phyloP scores from a whole-genome alignment of 2,888 invertebrate species.

The Pseudococcus viburni region DNA sequence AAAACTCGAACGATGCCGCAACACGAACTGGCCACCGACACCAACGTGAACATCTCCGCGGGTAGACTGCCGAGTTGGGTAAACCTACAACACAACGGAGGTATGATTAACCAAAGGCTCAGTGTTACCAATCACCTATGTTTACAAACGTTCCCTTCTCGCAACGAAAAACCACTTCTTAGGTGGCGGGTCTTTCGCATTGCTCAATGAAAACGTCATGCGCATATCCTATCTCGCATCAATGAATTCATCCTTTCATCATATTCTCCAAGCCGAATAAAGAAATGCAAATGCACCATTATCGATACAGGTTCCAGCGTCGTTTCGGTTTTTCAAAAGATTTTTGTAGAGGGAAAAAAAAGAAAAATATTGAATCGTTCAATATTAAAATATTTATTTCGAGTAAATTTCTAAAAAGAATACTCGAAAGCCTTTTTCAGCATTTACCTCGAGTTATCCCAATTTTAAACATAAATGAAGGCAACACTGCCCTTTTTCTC shows the following conservation, averaged over 20 bases:
- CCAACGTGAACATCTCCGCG: constrained; percentile 30
- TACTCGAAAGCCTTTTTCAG: neutral
- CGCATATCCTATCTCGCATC: neutral
- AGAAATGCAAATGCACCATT: neutral
- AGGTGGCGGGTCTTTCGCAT: neutral
- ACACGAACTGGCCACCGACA: neutral
- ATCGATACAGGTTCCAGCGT: neutral
- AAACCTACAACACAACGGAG: constrained; percentile 32
- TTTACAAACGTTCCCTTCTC: constrained; percentile 21
- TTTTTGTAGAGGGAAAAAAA: neutral
- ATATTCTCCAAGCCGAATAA: neutral
- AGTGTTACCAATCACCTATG: constrained; percentile 35
- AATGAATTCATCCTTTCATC: neutral
- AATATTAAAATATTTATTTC: neutral
- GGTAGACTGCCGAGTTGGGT: constrained; percentile 1
- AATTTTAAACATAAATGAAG: neutral
- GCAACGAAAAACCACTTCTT: neutral
- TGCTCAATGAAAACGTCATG: constrained; percentile 9
- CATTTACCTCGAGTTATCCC: neutral
- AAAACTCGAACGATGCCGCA: neutral
- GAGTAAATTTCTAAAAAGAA: neutral
- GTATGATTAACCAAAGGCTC: constrained; percentile 36
- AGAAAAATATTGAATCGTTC: neutral
- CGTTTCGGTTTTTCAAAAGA: neutral
- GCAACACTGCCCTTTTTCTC: neutral